phyloP scores from a whole-genome alignment of 1,140 invertebrate genomes.

The Lithobius niger region DNA sequence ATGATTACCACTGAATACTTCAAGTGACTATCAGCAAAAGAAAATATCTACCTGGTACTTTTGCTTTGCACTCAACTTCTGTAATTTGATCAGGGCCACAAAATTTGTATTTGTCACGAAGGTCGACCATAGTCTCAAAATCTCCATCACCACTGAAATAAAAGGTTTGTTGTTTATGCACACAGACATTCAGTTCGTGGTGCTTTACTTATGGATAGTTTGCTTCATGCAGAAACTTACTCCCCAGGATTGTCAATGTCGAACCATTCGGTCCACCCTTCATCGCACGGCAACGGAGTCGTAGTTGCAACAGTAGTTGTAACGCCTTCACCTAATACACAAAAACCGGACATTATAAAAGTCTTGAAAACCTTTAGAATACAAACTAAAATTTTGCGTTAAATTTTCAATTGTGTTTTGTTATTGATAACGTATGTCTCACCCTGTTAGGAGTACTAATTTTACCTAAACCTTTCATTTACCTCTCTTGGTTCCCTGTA shows the following conservation, averaged over 20 bases:
- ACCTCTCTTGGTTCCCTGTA: no score
- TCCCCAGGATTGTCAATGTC: slow-evolving; percentile 24
- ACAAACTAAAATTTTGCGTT: no score
- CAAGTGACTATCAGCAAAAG: no score
- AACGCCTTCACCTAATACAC: neutral
- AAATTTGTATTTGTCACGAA: slow-evolving; percentile 24
- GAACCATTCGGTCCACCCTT: slow-evolving; percentile 31
- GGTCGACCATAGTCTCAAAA: slow-evolving; percentile 21
- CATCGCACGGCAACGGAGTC: slow-evolving; percentile 18
- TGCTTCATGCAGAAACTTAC: neutral
- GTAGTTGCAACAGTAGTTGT: slow-evolving; percentile 7
- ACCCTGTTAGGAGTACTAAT: no score
- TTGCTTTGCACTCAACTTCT: slow-evolving; percentile 27
- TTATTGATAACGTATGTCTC: no score
- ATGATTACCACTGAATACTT: no score
- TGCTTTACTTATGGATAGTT: neutral
- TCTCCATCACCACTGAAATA: slow-evolving; percentile 21
- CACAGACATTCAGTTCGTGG: no score
- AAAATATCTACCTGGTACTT: no score
- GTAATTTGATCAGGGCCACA: slow-evolving; percentile 25
- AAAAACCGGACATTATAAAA: no score
- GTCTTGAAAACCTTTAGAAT: no score
- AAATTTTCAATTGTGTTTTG: no score
- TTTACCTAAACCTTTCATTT: no score
- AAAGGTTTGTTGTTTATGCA: neutral